Percentiles rank a stretch among this genome's conserved stretches.
These are phyloP conservation scores for Argya squamiceps DNA, from an alignment of 2,797 vertebrate species.

Conservation along the genomic window DNA sequence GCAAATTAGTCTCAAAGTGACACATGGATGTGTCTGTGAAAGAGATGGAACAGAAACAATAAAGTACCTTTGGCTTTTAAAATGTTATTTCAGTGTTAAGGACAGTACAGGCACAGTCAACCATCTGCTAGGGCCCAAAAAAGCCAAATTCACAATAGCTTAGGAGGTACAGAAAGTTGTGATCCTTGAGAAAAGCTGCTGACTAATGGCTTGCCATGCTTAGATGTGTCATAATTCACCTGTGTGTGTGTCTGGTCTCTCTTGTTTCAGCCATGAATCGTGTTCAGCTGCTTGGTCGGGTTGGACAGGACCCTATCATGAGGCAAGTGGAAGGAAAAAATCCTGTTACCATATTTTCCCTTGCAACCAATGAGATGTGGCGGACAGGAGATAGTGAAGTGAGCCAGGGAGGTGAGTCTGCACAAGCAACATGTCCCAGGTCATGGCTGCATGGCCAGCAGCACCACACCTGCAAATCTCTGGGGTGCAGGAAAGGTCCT, in stretches of 20 bases:
- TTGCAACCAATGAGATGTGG: slow-evolving; percentile 99
- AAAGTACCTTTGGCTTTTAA: neutral
- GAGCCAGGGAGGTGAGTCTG: slow-evolving; percentile 77
- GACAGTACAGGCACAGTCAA: neutral
- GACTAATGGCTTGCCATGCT: neutral
- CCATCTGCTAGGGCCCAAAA: neutral
- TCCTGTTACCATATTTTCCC: slow-evolving; percentile 95
- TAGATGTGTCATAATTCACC: neutral
- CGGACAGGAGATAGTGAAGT: slow-evolving; percentile 84
- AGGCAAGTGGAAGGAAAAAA: slow-evolving; percentile 94
- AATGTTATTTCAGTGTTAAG: neutral
- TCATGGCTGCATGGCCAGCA: neutral
- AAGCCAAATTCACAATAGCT: neutral
- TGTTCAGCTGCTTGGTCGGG: slow-evolving; percentile 92
- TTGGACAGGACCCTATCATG: slow-evolving; percentile 98
- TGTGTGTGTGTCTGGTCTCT: neutral
- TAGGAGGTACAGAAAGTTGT: neutral
- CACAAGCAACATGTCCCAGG: accelerated
- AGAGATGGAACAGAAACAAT: neutral
- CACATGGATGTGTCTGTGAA: neutral
- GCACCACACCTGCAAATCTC: accelerated
- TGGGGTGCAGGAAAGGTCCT: neutral
- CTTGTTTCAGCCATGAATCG: slow-evolving; percentile 87
- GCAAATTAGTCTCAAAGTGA: neutral
- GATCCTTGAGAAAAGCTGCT: neutral